phyloP scores from a whole-genome alignment of 2,113 vertebrate species.

The Vombatus ursinus region DNA sequence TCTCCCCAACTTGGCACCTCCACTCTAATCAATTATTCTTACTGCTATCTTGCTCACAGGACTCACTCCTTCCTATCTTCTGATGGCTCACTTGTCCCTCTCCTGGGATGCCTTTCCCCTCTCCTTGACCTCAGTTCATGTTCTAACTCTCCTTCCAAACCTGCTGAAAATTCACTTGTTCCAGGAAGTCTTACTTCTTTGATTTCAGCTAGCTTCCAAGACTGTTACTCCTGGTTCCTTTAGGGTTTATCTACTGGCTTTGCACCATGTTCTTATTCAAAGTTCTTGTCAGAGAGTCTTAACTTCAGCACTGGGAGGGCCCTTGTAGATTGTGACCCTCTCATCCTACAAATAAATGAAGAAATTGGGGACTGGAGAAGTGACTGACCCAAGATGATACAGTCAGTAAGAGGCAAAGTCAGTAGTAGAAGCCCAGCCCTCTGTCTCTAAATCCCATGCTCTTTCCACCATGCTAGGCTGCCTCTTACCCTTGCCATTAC shows the following conservation, averaged over 20 bases:
- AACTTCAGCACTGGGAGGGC: background rate
- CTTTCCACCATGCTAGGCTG: background rate
- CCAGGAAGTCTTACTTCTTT: background rate
- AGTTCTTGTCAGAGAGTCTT: background rate
- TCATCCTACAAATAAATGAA: background rate
- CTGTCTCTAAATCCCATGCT: background rate
- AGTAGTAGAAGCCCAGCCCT: background rate
- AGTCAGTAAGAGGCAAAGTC: background rate
- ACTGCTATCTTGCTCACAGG: background rate
- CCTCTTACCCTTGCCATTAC: background rate
- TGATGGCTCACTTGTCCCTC: background rate
- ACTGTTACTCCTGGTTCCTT: background rate
- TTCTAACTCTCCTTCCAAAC: background rate
- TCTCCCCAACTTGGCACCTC: background rate
- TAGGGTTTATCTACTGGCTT: background rate
- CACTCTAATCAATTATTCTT: background rate
- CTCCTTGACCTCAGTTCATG: background rate
- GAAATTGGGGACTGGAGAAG: background rate
- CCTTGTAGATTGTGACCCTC: background rate
- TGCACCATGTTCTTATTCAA: background rate
- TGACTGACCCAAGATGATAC: background rate
- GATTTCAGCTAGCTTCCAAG: background rate
- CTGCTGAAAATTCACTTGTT: background rate
- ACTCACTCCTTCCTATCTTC: background rate
- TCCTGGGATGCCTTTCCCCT: conserved; percentile 50